Evolutionary conservation across 2,113 vertebrate genomes (phyloP), one percentile per base, ranked within the genome.

Genomic region (Oenanthe melanoleuca): DNA sequence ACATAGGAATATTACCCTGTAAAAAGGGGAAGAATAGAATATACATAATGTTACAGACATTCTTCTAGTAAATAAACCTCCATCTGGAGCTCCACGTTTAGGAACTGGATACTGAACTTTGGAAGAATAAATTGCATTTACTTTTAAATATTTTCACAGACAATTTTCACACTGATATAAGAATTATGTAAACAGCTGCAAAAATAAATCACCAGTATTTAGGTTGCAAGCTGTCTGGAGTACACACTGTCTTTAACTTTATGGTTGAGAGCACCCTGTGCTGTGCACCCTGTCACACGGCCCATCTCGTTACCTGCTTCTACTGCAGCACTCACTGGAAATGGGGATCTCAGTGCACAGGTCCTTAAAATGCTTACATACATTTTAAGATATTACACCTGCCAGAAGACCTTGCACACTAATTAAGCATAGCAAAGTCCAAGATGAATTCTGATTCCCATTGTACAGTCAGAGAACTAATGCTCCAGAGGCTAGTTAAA

Each of bases 101-200:
- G 88, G 95, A 96, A 92, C 72, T 24, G 40, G 95, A 92, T 97
- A 92, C 93, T 94, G 89, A 97, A 96, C 95, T 97, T 92, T 69
- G 81, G 92, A 94, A 96, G 95, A 86, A 80, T 88, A 94, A 96
- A 98, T 77, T 95, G 93, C 88, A 96, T 96, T 96, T 95, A 94
- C 38, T 86, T 94, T 86, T 50, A 95, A 97, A 95, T 86, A 89
- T 97, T 96, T 97, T 91, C 92, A 64, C 65, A 95, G 89, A 88
- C 83, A 89, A 74, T 88, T 96, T 97, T 98, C 95, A 93, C 74
- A 78, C 83, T 91, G 64, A 67, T 84, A 94, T 25, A 89, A 80
- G n/a, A 84, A 86, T 85, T 81, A 93, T 92, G 66, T 83, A 94
- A 93, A 91, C 69, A 95, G 73, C 52, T 78, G 80, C 71, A 92